Base-by-base conservation (phyloP, 2,888 invertebrate genomes). In the Theretra japonica region DNA sequence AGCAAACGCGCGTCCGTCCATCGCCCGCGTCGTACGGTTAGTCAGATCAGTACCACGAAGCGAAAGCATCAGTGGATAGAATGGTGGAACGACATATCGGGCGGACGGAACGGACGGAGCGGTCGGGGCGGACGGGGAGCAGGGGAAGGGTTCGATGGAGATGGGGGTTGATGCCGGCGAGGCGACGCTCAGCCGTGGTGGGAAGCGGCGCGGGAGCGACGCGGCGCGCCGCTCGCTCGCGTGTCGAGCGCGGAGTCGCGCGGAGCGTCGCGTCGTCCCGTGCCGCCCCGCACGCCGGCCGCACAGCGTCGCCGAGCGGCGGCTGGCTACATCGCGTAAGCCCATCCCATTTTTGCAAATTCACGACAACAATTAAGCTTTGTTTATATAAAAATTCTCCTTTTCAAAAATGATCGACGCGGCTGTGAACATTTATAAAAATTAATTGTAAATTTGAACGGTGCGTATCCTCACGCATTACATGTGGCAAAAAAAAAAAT, bases 301-400 rank as follows among this genome's bases (percentile, higher is more conserved):
- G 1, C 84, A 74, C 62, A 73, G 90, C 90, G 88, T 83, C 86
- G 87, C 89, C 86, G 83, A 89, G 95, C 95, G 95, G 95, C 95
- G 95, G 94, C 94, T 96, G 96, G 95, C 96, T 95, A 95, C 95
- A 96, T 96, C 95, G 96, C 96, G 95, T 95, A 95, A 95, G 95
- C 96, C 96, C 96, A 96, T 96, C 96, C 96, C 96, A 95, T 95
- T 79, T 90, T 94, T 92, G 89, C 92, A 91, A 91, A 75, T 87
- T 93, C 90, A 90, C 94, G 93, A 94, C 94, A 94, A 94, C 94
- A 94, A 94, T 94, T 94, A 94, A 94, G 94, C 94, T 94, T 93
- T 92, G 93, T 93, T 93, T 90, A 82, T 74, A 86, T 81, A 80
- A 83, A 80, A 79, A 82, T 83, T 89, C 87, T 86, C 88, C 81